Base-by-base conservation (phyloP, 2,888 invertebrate species). In the Diloba caeruleocephala region DNA sequence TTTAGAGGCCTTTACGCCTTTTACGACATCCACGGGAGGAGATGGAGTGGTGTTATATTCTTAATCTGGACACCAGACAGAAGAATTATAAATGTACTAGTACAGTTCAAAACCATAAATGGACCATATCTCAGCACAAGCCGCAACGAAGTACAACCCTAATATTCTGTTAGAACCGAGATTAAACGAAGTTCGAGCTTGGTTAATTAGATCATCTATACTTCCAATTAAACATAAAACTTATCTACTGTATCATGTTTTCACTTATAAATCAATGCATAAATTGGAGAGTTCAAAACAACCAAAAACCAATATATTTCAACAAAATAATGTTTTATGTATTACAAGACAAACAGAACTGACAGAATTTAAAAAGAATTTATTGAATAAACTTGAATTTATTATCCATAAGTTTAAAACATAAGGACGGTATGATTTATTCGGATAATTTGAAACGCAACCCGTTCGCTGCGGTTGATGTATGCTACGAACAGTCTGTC, bases 351-450 rank as follows among this genome's bases (percentile, higher is more conserved):
- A 51, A 67, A 58, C 51, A 67, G 19, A 56, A 28, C 25, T 36
- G 51, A 67, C 57, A 38, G 49, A 41, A n/a, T n/a, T n/a, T n/a
- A 48, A 32, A 12, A 28, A 17, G 38, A 51, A 72, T 65, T 71
- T 69, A 69, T 69, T 72, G 48, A 61, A 65, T 69, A 54, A 64
- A 68, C 51, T 72, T 34, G 13, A 42, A 70, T 70, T 60, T 72
- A 72, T 72, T 50, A 65, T 41, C 37, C 5, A 17, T 23, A 55
- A 60, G 38, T 72, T 64, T 52, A 28, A 54, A 72, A 59, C 49
- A 33, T 58, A 53, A 37, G 49, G 46, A 7, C 7, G n/a, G 10
- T 10, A 25, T 60, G 44, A 69, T 64, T 70, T 69, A 68, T 68
- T 46, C 26, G 5, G 9, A 10, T 48, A 21, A 52, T 67, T 55